A percentile compares a stretch with the other conserved stretches of the same genome.
These are phyloP conservation scores for Apus apus DNA, from an alignment of 2,113 vertebrate species.

Conservation along the genomic window DNA sequence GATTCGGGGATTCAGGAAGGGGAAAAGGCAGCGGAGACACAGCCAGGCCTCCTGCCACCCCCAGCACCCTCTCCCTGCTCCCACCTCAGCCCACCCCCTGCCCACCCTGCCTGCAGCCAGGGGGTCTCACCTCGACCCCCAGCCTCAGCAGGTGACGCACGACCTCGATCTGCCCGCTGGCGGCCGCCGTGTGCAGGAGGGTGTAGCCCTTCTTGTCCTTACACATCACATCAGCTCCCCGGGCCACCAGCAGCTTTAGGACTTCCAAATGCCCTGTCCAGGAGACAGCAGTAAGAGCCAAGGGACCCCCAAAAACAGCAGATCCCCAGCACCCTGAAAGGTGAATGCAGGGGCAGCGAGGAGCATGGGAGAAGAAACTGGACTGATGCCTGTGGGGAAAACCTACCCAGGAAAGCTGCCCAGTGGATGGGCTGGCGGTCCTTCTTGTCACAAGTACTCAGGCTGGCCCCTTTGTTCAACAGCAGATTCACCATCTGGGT, in stretches of 20 bases:
- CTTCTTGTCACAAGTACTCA: conserved; percentile 90
- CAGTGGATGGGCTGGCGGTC: conserved; percentile 93
- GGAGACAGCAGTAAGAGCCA: background rate
- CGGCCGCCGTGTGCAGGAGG: conserved; percentile 90
- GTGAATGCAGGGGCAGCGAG: no score
- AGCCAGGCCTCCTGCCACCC: background rate
- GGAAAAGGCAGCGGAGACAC: background rate
- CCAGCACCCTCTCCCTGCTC: background rate
- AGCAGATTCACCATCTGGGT: conserved; percentile 91
- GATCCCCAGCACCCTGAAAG: background rate
- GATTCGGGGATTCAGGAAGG: background rate
- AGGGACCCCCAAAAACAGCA: fast-evolving
- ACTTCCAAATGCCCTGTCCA: conserved; percentile 89
- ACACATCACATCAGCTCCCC: conserved; percentile 85
- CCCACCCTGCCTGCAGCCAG: fast-evolving
- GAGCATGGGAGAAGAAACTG: fast-evolving
- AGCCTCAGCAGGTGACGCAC: conserved; percentile 88
- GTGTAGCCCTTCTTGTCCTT: conserved; percentile 93
- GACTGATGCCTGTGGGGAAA: fast-evolving
- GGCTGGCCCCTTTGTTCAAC: conserved; percentile 88
- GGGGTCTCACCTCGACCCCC: conserved; percentile 84
- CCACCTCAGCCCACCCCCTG: background rate
- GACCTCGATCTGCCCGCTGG: conserved; percentile 88
- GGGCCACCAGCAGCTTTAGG: conserved; percentile 90
- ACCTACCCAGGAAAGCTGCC: conserved; percentile 90